Base-by-base conservation (phyloP, 2,888 invertebrate genomes). In the Orchesella flavescens region DNA sequence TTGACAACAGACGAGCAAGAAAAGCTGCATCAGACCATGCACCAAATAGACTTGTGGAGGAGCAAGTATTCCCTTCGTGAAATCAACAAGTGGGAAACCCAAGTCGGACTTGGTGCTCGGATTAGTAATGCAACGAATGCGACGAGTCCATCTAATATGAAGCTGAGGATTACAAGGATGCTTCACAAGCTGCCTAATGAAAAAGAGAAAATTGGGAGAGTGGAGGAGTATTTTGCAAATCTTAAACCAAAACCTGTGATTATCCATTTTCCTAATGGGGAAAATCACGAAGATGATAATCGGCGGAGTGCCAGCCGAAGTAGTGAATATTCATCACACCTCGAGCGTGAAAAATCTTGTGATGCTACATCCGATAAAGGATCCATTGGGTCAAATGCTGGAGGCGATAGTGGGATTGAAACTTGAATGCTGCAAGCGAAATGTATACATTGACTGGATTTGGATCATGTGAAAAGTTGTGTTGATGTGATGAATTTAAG, bases 21-120 rank as follows among this genome's bases (percentile, higher is more conserved):
- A 24, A 79, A 82, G 44, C 77, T 86, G 59, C 53, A 81, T 9
- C 66, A 66, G 17, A 44, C 13, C 15, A 59, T 83, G 23, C 53
- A 80, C 10, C 59, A 78, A 15, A 84, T 86, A 61, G 77, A 83
- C 21, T 0, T 68, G 46, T 86, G 84, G 84, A 82, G 80, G 53
- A 72, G 43, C 17, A 66, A 72, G 46, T 86, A 81, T 69, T 76
- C 80, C 1, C 65, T 59, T 5, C 66, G 74, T 7, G 84, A 83
- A 34, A 84, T 86, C 77, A 79, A 76, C 49, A 72, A 49, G 53
- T 86, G 84, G 84, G 86, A 86, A 77, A 61, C 19, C 4, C n/a
- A 63, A 55, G 72, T 81, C n/a, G 77, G 84, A 53, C 63, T 85
- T 19, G 55, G 69, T 12, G 61, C 63, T 17, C 49, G 44, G 43